phyloP scores from a whole-genome alignment of 2,888 invertebrate species.

The Pseudeuparius sepicola region DNA sequence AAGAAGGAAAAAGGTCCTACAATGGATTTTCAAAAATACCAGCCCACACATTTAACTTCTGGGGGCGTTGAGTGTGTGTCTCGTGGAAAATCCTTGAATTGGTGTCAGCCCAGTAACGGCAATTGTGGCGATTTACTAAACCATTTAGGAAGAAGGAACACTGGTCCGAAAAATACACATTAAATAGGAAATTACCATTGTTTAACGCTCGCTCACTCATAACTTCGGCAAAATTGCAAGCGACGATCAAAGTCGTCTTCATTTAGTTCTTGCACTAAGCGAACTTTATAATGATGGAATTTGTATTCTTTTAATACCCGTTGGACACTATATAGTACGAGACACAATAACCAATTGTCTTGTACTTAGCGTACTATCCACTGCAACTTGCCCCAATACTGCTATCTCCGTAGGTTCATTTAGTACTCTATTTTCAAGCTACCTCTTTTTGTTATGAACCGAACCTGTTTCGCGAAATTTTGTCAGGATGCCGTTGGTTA shows the following conservation, averaged over 20 bases:
- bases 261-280: conserved; percentile 22
- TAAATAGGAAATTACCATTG: conserved; percentile 5
- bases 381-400: conserved; percentile 19
- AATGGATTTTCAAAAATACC: conserved; percentile 15
- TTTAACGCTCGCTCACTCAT: conserved; percentile 8
- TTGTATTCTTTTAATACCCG: conserved; percentile 13
- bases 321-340: conserved; percentile 3
- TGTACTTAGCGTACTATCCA: conserved; percentile 17
- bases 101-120: conserved; percentile 13
- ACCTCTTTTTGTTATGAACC: conserved; percentile 19
- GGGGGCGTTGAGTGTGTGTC: conserved; percentile 11
- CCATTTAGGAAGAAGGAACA: conserved; percentile 14
- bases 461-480: conserved; percentile 20
- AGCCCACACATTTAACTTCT: conserved; percentile 13
- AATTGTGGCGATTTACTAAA: conserved; percentile 14
- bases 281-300: conserved; percentile 23
- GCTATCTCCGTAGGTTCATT: conserved; percentile 18
- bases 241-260: conserved; percentile 24
- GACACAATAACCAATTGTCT: conserved; percentile 13
- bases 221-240: conserved; percentile 21
- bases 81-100: conserved; percentile 13
- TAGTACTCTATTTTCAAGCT: conserved; percentile 10
- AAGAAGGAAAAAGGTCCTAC: conserved; percentile 13
- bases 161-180: conserved; percentile 11
- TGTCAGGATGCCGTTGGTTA: conserved; percentile 11